A percentile compares a stretch with the other conserved stretches of the same genome.
Evolutionary conservation across 2,113 vertebrate genomes (phyloP).

Genomic region (Progne subis): DNA sequence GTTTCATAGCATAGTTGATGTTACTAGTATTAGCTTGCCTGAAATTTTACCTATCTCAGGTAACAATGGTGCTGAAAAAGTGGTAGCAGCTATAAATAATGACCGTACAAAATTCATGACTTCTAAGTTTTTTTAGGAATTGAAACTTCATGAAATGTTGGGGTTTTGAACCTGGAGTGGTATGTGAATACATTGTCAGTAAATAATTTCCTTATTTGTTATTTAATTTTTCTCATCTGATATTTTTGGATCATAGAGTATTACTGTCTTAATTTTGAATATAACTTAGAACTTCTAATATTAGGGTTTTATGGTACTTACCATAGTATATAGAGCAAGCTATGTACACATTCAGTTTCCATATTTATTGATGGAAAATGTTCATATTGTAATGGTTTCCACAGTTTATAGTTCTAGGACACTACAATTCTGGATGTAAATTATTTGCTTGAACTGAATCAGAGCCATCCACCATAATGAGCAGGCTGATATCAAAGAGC

Average conservation of each 20-base stretch:
- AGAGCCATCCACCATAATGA: background rate
- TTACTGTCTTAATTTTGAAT: background rate
- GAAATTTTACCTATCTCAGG: background rate
- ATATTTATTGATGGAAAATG: background rate
- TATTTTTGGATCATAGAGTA: background rate
- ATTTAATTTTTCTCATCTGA: background rate
- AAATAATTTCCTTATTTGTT: background rate
- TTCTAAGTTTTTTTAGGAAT: background rate
- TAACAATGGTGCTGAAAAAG: background rate
- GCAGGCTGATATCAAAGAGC: background rate
- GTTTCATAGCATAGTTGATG: background rate
- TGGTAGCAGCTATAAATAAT: background rate
- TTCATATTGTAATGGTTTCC: background rate
- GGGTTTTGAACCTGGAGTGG: background rate
- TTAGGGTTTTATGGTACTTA: background rate
- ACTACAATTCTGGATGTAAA: background rate
- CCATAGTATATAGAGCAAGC: background rate
- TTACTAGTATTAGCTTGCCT: background rate
- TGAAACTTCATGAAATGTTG: background rate
- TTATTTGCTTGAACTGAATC: background rate
- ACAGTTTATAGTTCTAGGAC: background rate
- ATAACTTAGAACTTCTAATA: background rate
- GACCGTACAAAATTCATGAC: accelerated
- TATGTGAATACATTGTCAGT: background rate
- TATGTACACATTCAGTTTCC: background rate